phyloP scores from a whole-genome alignment of 2,113 vertebrate species.

The Psittacara wagleri region DNA sequence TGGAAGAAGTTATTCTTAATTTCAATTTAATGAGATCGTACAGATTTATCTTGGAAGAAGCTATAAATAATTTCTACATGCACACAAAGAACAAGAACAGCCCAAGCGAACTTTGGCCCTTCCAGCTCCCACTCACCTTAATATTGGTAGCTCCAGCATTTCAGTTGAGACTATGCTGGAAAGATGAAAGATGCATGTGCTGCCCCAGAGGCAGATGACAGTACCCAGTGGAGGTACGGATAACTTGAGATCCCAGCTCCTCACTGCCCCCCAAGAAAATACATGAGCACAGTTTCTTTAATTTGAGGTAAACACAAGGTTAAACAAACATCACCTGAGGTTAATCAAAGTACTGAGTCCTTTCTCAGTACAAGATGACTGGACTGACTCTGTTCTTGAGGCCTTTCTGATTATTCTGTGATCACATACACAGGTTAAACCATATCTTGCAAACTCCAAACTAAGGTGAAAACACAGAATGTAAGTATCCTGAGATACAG shows the following conservation, averaged over 20 bases:
- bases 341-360: background rate
- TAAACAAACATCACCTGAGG: background rate
- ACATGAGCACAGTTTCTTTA: background rate
- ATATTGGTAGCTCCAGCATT: background rate
- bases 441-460: background rate
- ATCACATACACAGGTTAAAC: background rate
- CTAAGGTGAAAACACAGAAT: background rate
- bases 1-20: background rate
- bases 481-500: background rate
- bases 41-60: background rate
- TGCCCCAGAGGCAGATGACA: background rate
- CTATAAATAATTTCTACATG: background rate
- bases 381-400: background rate
- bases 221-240: rapidly evolving
- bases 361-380: background rate
- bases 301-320: background rate
- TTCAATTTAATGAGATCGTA: background rate
- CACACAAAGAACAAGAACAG: background rate
- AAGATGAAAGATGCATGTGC: background rate
- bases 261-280: background rate
- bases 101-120: background rate
- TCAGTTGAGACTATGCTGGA: background rate
- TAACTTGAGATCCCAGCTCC: background rate
- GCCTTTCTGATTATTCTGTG: background rate
- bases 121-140: background rate